A percentile compares a stretch with the other conserved stretches of the same genome.
Evolutionary conservation across 2,113 vertebrate species (phyloP).

Genomic region (Ageneiosus marmoratus): DNA sequence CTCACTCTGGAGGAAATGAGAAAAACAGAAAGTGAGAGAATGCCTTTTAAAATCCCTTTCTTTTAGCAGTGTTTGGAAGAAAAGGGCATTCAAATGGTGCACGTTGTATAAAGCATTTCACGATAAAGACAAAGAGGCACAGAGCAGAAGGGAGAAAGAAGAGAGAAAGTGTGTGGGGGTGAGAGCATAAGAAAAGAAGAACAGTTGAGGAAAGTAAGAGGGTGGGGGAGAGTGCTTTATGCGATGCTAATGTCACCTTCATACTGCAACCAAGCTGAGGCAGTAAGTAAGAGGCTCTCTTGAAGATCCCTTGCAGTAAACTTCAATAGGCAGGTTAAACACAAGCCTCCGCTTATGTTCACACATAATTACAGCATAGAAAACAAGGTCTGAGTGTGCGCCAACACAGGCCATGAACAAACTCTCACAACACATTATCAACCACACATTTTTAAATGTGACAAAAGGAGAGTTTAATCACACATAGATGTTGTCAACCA

Average conservation of each 20-base stretch:
- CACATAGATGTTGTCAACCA: slow-evolving; percentile 60
- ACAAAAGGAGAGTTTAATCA: slow-evolving; percentile 63
- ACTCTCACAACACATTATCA: slow-evolving; percentile 62
- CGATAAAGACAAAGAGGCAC: neutral
- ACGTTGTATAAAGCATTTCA: slow-evolving; percentile 7
- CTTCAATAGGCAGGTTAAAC: slow-evolving; percentile 50
- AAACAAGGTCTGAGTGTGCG: slow-evolving; percentile 60
- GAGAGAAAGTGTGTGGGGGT: slow-evolving; percentile 46
- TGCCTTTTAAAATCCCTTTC: slow-evolving; percentile 33
- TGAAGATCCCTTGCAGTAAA: slow-evolving; percentile 60
- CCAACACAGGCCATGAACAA: slow-evolving; percentile 60
- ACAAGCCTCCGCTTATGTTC: slow-evolving; percentile 54
- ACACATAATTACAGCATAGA: slow-evolving; percentile 53
- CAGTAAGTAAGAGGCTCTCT: slow-evolving; percentile 57
- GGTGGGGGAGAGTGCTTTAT: slow-evolving; percentile 44
- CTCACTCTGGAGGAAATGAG: slow-evolving; percentile 26
- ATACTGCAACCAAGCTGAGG: slow-evolving; percentile 63
- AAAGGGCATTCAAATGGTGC: slow-evolving; percentile 3
- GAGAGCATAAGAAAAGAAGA: slow-evolving; percentile 23
- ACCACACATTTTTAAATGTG: slow-evolving; percentile 56
- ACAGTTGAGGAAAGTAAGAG: slow-evolving; percentile 40
- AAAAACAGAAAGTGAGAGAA: slow-evolving; percentile 39
- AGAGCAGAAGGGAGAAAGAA: slow-evolving; percentile 17
- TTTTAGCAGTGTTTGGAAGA: neutral
- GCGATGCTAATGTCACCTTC: slow-evolving; percentile 66